Percentiles rank a stretch among this genome's conserved stretches.
Conservation (phyloP, 1,140 invertebrate genomes). For the Bombus polaris region DNA sequence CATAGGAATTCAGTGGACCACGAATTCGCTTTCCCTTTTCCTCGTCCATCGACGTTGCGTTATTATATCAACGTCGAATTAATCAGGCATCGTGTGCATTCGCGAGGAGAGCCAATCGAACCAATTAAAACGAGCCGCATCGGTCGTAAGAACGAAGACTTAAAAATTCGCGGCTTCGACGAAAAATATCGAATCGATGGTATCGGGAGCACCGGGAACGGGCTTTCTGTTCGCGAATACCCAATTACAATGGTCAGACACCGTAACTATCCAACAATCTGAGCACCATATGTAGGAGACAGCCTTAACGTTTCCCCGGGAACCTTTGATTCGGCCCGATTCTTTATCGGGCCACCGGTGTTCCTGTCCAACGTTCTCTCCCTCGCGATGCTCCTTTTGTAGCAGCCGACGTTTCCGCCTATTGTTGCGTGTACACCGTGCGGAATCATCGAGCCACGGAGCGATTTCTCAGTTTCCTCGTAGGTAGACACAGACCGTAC, state of each 20-base stretch:
- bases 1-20: too few relatives aligned
- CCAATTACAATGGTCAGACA: conserved; percentile 73
- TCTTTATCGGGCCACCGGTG: conserved; percentile 61
- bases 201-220: background rate
- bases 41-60: background rate
- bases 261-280: conserved; percentile 75
- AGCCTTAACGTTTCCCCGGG: conserved; percentile 55
- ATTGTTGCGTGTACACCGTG: conserved; percentile 62
- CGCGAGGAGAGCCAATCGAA: background rate
- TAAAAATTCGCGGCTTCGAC: background rate
- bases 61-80: background rate
- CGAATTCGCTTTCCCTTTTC: background rate
- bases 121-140: background rate
- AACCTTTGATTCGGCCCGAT: conserved; percentile 63
- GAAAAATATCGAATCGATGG: conserved; percentile 44
- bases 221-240: conserved; percentile 37
- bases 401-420: conserved; percentile 67
- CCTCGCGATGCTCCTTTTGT: conserved; percentile 64
- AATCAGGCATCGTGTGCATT: background rate
- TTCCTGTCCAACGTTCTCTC: conserved; percentile 60
- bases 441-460: conserved; percentile 64
- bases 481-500: background rate
- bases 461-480: conserved; percentile 59
- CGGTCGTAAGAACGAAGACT: too few relatives aligned
- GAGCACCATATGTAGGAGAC: conserved; percentile 60